Percentiles rank a stretch among this genome's conserved stretches.
Conservation (phyloP, 2,888 invertebrate genomes). For the Meganola albula region DNA sequence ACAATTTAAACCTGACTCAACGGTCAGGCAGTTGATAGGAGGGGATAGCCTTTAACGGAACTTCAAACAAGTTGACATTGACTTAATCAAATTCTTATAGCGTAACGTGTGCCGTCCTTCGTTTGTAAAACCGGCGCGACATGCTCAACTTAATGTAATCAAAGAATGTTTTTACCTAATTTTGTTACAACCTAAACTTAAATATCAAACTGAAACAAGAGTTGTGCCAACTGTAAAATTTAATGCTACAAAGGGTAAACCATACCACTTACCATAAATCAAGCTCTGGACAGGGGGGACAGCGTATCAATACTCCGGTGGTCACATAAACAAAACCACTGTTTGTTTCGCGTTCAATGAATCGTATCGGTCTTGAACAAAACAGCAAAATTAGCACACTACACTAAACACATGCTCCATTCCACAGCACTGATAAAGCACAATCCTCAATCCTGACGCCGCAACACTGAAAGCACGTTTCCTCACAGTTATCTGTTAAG, state of each 20-base stretch:
- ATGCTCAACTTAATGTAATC: too few species aligned
- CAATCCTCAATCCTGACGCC: slow-evolving; percentile 57
- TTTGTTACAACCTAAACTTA: too few species aligned
- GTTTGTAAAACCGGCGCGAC: slow-evolving; percentile 15
- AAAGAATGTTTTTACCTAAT: too few species aligned
- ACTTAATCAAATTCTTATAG: slow-evolving; percentile 36
- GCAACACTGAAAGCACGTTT: slow-evolving; percentile 62
- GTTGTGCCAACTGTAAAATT: slow-evolving; percentile 27
- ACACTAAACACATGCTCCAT: slow-evolving; percentile 62
- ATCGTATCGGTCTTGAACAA: slow-evolving; percentile 54
- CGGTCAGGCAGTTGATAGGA: slow-evolving; percentile 16
- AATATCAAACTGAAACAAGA: slow-evolving; percentile 19
- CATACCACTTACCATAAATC: slow-evolving; percentile 63
- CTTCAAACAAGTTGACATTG: slow-evolving; percentile 37
- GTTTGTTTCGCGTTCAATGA: slow-evolving; percentile 61
- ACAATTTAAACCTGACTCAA: too few species aligned
- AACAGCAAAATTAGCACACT: slow-evolving; percentile 61
- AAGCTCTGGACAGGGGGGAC: slow-evolving; percentile 52
- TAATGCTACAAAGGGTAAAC: slow-evolving; percentile 27
- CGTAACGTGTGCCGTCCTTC: slow-evolving; percentile 31
- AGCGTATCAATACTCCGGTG: slow-evolving; percentile 56
- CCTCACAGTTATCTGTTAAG: slow-evolving; percentile 68
- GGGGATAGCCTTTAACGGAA: slow-evolving; percentile 38
- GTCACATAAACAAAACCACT: slow-evolving; percentile 61
- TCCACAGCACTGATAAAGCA: slow-evolving; percentile 65